Evolutionary conservation across 1,140 invertebrate genomes (phyloP).

Genomic region (Drosophila mayri): DNA sequence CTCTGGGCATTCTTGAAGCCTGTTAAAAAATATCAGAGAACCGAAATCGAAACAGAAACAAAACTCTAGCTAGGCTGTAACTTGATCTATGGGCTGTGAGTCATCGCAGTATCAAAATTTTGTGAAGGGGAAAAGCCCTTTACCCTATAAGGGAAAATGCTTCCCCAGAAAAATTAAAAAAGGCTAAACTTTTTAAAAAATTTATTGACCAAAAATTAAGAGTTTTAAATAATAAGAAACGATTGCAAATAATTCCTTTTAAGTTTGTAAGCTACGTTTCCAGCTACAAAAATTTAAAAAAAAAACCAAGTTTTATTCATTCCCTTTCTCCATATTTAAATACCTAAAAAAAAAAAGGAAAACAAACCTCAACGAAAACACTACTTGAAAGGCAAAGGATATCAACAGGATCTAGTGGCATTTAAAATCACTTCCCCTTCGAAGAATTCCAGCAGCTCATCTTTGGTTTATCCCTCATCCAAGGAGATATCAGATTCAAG

Average conservation of each 20-base stretch:
- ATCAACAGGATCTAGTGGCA: slow-evolving; percentile 20
- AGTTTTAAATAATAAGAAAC: not conserved
- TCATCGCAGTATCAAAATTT: slow-evolving; percentile 2
- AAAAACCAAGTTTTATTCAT: not conserved
- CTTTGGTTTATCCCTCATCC: slow-evolving; percentile 24
- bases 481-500: slow-evolving; percentile 33
- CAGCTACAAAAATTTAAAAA: no score
- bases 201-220: not conserved
- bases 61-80: slow-evolving; percentile 5
- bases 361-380: not conserved
- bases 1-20: slow-evolving; percentile 29
- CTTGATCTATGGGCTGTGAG: slow-evolving; percentile 20
- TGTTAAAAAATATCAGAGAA: slow-evolving; percentile 25
- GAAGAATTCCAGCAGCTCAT: slow-evolving; percentile 8
- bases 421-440: slow-evolving; percentile 14
- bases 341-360: not conserved
- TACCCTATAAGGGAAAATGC: not conserved
- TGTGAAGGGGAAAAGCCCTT: no score
- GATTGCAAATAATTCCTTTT: no score
- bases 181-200: not conserved
- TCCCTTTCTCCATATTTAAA: not conserved
- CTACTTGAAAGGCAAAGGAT: slow-evolving; percentile 2
- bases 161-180: not conserved
- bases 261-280: no score
- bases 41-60: slow-evolving; percentile 19